Percentiles rank a stretch among this genome's conserved stretches.
Conservation (phyloP, 2,113 vertebrate genomes). For the Saimiri boliviensis region DNA sequence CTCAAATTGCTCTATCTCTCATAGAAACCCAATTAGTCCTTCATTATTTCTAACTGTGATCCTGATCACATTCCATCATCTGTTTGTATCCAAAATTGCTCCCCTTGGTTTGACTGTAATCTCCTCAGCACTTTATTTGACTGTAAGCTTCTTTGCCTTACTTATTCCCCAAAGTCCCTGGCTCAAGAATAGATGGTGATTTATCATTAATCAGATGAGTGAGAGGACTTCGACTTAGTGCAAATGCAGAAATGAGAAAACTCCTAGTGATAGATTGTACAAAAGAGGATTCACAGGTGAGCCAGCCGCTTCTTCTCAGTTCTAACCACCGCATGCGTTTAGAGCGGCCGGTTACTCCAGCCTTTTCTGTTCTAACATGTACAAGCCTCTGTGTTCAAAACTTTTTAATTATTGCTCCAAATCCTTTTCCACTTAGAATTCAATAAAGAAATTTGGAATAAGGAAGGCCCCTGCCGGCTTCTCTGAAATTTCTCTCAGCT, state of each 20-base stretch:
- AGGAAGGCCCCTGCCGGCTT: neutral
- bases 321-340: neutral
- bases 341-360: neutral
- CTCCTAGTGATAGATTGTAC: neutral
- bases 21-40: neutral
- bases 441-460: neutral
- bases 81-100: neutral
- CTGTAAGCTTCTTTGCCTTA: neutral
- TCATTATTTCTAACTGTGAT: neutral
- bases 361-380: neutral
- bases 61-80: neutral
- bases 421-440: conserved; percentile 21
- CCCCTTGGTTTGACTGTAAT: neutral
- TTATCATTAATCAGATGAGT: neutral
- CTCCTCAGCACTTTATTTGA: neutral
- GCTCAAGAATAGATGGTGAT: neutral
- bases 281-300: neutral
- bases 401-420: neutral
- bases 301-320: neutral
- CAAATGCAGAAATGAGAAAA: neutral
- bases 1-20: neutral
- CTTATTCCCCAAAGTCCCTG: neutral
- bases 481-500: conserved; percentile 29
- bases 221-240: neutral
- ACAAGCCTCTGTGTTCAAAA: neutral